phyloP scores from a whole-genome alignment of 2,888 invertebrate genomes.

The Orchesella flavescens region DNA sequence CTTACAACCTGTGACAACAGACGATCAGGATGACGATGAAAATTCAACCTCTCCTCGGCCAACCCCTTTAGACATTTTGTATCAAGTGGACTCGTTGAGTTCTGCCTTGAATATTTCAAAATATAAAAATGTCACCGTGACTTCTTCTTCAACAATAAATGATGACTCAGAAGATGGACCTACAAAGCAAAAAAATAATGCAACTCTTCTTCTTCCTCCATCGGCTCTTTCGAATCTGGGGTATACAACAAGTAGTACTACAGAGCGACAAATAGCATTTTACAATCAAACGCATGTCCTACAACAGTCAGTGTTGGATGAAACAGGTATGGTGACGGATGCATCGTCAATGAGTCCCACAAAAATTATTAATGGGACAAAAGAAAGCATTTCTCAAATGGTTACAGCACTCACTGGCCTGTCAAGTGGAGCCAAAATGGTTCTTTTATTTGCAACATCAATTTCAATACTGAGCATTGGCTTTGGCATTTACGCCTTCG shows the following conservation, averaged over 20 bases:
- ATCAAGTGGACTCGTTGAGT: conserved; percentile 54
- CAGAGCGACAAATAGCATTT: conserved; percentile 17
- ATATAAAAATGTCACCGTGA: conserved; percentile 7
- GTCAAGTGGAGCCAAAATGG: conserved; percentile 54
- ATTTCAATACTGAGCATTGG: conserved; percentile 65
- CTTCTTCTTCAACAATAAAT: conserved; percentile 15
- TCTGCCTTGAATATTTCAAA: conserved; percentile 29
- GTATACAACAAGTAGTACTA: conserved; percentile 22
- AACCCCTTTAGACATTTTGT: conserved; percentile 44
- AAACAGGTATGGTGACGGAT: neutral
- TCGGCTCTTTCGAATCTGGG: conserved; percentile 27
- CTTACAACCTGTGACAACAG: conserved; percentile 36
- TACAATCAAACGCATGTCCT: conserved; percentile 35
- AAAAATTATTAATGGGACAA: conserved; percentile 60
- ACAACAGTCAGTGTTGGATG: conserved; percentile 2
- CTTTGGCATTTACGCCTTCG: conserved; percentile 59
- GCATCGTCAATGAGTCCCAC: conserved; percentile 18
- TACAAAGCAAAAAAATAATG: conserved; percentile 13
- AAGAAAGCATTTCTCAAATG: conserved; percentile 50
- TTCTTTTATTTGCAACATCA: conserved; percentile 59
- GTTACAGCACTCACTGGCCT: conserved; percentile 48
- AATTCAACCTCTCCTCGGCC: conserved; percentile 24
- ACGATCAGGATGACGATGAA: conserved; percentile 22
- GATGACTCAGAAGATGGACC: neutral
- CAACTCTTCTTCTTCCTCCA: neutral